Evolutionary conservation across 2,113 vertebrate genomes (phyloP), one percentile per base, ranked within the genome.

Genomic region (Tonatia bakeri): DNA sequence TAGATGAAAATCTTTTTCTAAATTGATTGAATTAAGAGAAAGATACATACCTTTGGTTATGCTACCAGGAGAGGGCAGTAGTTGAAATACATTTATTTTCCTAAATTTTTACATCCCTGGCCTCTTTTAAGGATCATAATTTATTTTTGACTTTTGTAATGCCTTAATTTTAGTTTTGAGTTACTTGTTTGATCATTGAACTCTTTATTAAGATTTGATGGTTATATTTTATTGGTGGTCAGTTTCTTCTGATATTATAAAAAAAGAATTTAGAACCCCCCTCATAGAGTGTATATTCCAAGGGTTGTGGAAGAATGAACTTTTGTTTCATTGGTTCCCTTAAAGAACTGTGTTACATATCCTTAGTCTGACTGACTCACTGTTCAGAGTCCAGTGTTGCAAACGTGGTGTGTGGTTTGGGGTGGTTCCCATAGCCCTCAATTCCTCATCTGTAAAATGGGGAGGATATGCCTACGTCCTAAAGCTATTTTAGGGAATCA

Each of bases 41-140:
- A 33, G 80, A 38, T 64, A 69, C 10, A 5, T 45, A 73, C 16
- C 64, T 90, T 91, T 92, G 59, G 6, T 87, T 87, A 33, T 92
- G 28, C 45, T 28, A 90, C 96, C 93, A 97, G 94, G 61, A 97
- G 96, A 95, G 76, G 92, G 93, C 95, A 95, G 92, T 91, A 92
- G 59, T 81, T 92, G 56, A 96, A 97, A 94, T 90, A 90, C 20
- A 76, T 92, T 84, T 92, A 47, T 92, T 97, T 72, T 81, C 64
- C 72, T 92, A 94, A 92, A 81, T 95, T 47, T 94, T 72, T 12
- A 9, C 7, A 82, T 80, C 56, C 52, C 45, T 10, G 40, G 26
- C 43, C 45, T 61, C 82, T 89, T 96, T 79, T 75, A 54, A 76
- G 54, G 17, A 8, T 5, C 16, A 26, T 36, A 16, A 13, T 36